A percentile compares a stretch with the other conserved stretches of the same genome.
Conservation (phyloP, 2,113 vertebrate genomes). For the Chaetorhynchus papuensis region DNA sequence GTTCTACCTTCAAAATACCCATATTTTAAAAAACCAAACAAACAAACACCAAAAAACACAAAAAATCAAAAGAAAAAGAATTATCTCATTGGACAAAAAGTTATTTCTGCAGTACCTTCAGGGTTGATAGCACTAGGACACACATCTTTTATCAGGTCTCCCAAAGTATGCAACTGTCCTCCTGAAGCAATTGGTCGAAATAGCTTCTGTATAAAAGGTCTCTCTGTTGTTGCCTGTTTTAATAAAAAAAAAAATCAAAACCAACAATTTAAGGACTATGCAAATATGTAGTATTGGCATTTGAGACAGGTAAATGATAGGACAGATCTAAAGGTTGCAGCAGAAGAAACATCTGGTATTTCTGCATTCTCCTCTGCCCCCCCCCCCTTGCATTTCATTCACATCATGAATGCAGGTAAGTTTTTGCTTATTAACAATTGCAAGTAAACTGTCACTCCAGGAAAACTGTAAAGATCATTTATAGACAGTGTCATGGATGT, state of each 20-base stretch:
- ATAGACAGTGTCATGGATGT: background rate
- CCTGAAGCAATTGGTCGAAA: constrained; percentile 89
- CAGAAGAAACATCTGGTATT: background rate
- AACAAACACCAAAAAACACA: background rate
- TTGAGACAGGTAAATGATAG: background rate
- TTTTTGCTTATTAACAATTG: background rate
- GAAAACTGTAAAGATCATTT: background rate
- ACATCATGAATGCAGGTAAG: background rate
- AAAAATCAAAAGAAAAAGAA: background rate
- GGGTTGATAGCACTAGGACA: constrained; percentile 81
- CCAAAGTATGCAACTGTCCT: constrained; percentile 84
- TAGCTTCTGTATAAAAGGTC: constrained; percentile 94
- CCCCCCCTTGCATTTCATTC: background rate
- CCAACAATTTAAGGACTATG: background rate
- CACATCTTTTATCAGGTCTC: constrained; percentile 89
- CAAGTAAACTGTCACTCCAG: background rate
- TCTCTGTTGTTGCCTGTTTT: constrained; percentile 83
- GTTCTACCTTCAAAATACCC: background rate
- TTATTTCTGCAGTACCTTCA: constrained; percentile 76
- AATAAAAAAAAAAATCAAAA: background rate
- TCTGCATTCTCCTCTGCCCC: background rate
- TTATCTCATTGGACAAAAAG: background rate
- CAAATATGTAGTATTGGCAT: background rate
- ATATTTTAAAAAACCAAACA: background rate
- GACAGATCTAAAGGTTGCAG: background rate